These are phyloP conservation scores for Caenorhabditis sp. DNA, from an alignment of 2,888 invertebrate genomes.

Conservation along the genomic window DNA sequence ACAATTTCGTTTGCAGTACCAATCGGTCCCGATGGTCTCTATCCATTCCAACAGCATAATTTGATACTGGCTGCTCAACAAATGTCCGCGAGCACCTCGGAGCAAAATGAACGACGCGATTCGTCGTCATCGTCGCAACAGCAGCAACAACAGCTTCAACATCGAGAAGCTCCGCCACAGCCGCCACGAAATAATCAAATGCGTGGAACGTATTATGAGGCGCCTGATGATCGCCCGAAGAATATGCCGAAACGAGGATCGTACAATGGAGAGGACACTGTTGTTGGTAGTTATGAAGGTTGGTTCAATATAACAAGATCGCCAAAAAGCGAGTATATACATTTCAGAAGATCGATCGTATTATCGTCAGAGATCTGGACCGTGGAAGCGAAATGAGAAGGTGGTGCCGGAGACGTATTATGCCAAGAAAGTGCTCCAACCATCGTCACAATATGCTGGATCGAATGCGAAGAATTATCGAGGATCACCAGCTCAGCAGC, in stretches of 20 bases:
- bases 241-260: background rate
- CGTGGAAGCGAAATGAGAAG: background rate
- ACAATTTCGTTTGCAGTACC: background rate
- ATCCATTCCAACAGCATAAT: background rate
- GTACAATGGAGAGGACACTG: conserved; percentile 17
- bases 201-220: conserved; percentile 4
- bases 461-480: background rate
- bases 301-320: background rate
- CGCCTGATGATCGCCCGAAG: background rate
- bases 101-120: conserved; percentile 4
- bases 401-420: background rate
- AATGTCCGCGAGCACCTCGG: background rate
- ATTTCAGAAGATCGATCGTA: background rate
- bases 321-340: background rate
- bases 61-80: background rate
- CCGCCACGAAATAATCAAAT: background rate
- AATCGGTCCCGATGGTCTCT: background rate
- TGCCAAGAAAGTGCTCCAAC: background rate
- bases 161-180: background rate
- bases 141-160: no score
- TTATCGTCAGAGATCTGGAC: background rate
- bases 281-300: conserved; percentile 6
- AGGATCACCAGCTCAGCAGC: background rate
- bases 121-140: background rate
- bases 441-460: background rate